These are phyloP conservation scores for Eretmocerus hayati DNA, from an alignment of 2,888 invertebrate species.

Conservation along the genomic window DNA sequence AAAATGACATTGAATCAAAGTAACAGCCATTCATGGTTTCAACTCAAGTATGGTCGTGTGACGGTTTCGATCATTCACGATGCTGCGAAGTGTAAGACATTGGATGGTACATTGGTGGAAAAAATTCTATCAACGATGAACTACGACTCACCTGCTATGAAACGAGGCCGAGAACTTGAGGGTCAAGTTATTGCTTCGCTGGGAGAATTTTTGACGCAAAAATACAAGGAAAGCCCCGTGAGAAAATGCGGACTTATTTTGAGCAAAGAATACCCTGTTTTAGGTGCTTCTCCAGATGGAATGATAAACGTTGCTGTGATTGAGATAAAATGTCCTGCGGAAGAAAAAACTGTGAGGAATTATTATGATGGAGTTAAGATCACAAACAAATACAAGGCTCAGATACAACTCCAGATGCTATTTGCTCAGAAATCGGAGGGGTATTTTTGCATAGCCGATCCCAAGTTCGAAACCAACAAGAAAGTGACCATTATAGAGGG, in stretches of 20 bases:
- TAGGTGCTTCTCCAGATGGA: too few relatives aligned
- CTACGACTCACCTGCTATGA: slow-evolving; percentile 23
- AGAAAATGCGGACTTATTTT: slow-evolving; percentile 1
- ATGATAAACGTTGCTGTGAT: too few relatives aligned
- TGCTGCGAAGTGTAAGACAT: slow-evolving; percentile 23
- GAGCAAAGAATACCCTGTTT: background rate
- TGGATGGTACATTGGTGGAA: slow-evolving; percentile 24
- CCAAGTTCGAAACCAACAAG: too few relatives aligned
- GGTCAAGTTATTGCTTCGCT: slow-evolving; percentile 12
- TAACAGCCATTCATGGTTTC: slow-evolving; percentile 15
- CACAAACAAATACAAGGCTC: slow-evolving; percentile 11
- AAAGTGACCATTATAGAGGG: too few relatives aligned
- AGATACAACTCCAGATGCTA: slow-evolving; percentile 31
- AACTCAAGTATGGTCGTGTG: slow-evolving; percentile 19
- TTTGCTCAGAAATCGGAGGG: slow-evolving; percentile 22
- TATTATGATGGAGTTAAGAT: background rate
- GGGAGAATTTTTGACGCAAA: background rate
- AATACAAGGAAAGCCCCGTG: too few relatives aligned
- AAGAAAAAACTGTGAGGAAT: background rate
- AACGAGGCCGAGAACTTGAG: slow-evolving; percentile 26
- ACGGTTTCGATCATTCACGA: slow-evolving; percentile 23
- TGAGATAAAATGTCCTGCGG: too few relatives aligned
- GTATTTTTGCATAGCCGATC: too few relatives aligned
- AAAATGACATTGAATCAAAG: slow-evolving; percentile 9
- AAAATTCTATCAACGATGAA: slow-evolving; percentile 26